Base-by-base conservation (phyloP, 2,797 vertebrate species). In the Clarias laeviceps region DNA sequence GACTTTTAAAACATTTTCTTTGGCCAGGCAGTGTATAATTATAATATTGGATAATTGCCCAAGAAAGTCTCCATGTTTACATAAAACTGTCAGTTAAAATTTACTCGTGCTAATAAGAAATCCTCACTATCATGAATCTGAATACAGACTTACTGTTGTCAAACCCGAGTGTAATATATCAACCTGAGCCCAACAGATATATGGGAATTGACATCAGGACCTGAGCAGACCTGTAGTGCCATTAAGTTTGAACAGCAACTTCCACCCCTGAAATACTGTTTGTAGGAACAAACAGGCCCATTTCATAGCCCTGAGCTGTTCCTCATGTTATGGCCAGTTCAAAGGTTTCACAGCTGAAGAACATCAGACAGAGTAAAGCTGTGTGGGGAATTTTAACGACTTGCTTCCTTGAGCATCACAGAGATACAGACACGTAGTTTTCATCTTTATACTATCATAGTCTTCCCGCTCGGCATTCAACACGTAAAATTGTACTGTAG, bases 321-420 rank as follows among this genome's bases (percentile, higher is more conserved):
- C 74, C 72, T 84, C 29, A 56, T 50, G 12, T 74, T 73, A 27
- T 9, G 24, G 79, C 76, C 32, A 40, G 62, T 74, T 81, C 27
- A 78, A 76, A 76, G 9, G 61, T 37, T 62, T 82, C 57, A 64
- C 78, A 29, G 40, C 5, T 69, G 64, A 17, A 20, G 54, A 17
- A 74, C 69, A 22, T 76, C 68, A 65, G 59, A 70, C 11, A 17
- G 27, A 29, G 24, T 22, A 27, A 24, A 73, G 66, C 84, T 74
- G 82, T 59, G 40, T 82, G 69, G 7, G 61, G 84, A 85, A 85
- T 81, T 80, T 85, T 50, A 66, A 70, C 27, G 54, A 50, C 29
- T 68, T 29, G 62, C 22, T 50, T 78, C 64, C 32, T 70, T 69
- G 83, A 29, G 27, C 24, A 1, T 65, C 56, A 27, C 40, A 17